phyloP scores from a whole-genome alignment of 2,113 vertebrate species.

The Rhinolophus ferrumequinum region DNA sequence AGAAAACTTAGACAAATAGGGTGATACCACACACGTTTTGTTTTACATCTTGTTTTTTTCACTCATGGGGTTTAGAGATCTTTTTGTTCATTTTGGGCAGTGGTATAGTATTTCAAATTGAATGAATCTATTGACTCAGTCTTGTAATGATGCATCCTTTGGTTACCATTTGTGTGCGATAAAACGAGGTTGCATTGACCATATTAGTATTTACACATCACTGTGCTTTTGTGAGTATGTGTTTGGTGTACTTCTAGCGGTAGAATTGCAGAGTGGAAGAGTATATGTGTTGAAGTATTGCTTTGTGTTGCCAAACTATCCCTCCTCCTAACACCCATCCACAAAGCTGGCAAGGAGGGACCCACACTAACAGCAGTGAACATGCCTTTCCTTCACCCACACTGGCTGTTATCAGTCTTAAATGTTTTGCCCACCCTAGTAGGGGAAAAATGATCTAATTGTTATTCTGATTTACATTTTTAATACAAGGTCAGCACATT shows the following conservation, averaged over 20 bases:
- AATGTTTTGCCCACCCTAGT: background rate
- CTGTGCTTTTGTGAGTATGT: background rate
- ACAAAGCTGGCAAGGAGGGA: background rate
- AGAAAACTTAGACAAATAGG: background rate
- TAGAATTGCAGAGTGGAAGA: background rate
- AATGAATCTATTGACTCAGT: background rate
- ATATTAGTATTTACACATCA: background rate
- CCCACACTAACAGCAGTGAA: background rate
- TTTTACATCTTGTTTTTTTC: background rate
- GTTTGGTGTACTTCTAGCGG: background rate
- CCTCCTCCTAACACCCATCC: too few species aligned
- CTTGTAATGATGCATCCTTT: background rate
- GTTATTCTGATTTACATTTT: background rate
- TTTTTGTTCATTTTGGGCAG: background rate
- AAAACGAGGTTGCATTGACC: background rate
- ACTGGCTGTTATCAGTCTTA: background rate
- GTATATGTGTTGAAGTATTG: rapidly evolving
- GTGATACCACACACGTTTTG: background rate
- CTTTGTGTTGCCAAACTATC: background rate
- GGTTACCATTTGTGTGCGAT: background rate
- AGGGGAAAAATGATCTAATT: background rate
- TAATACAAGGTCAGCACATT: background rate
- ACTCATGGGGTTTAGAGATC: background rate
- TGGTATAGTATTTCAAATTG: background rate
- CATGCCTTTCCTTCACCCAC: background rate